Evolutionary conservation across 2,113 vertebrate genomes (phyloP), one percentile per base, ranked within the genome.

Genomic region (Cinclus cinclus): DNA sequence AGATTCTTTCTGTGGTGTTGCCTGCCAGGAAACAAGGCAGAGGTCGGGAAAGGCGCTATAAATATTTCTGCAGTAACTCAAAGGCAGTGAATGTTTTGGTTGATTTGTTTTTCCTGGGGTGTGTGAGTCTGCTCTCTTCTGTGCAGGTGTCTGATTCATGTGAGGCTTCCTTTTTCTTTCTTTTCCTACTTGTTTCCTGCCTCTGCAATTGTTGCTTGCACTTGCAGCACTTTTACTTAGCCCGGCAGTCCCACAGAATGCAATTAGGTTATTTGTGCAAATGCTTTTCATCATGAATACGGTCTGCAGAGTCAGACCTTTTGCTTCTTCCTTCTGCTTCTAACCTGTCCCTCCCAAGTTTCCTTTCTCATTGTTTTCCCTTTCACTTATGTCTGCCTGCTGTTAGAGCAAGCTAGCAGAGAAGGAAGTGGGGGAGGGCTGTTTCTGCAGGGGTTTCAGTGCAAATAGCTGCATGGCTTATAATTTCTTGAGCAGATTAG

Each of bases 351-450:
- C 91, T 96, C 94, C 96, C 95, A 90, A 94, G 94, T 91, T 96
- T 96, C 96, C 95, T 96, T 95, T 96, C 87, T 95, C 62, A 95
- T 95, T 97, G 89, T 96, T 95, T 97, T 90, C 77, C 94, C 95
- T 96, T 97, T 96, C 94, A 95, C 93, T 97, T 90, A 46, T 84
- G 90, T 94, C 93, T 96, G 95, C 93, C 90, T 93, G 92, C 80
- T 92, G 95, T n/a, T 93, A 50, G 73, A 74, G 78, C 60, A 49
- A 64, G 90, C 79, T 59, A 63, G 64, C 64, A 56, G 68, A 96
- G 93, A 94, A 96, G 94, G 90, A 96, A 96, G 86, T 95, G 93
- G 95, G 92, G 89, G 95, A 94, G 92, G 90, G 88, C 71, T 74
- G 70, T 56, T 86, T 94, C 88, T 92, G 73, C 81, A 69, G 74